Base-by-base conservation (phyloP, 2,888 invertebrate genomes). In the Maniola hyperantus region DNA sequence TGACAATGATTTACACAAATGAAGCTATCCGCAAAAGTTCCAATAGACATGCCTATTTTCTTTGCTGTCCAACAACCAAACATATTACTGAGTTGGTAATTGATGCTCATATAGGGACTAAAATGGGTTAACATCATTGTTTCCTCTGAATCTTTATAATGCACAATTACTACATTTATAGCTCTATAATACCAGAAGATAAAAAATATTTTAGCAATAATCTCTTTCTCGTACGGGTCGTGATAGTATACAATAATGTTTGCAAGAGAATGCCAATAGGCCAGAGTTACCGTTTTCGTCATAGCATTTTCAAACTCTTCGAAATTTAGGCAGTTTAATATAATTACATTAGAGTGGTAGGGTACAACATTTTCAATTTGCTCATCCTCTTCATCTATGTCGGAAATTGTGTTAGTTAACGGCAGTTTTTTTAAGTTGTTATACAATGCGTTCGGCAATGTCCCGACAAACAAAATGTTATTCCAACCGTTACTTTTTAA, bases 251-350 rank as follows among this genome's bases (percentile, higher is more conserved):
- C 53, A 53, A 90, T 74, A 6, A 88, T 70, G 46, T 87, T 81
- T 6, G 88, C 73, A 6, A 77, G 79, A 6, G 89, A 83, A 72
- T 90, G 84, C 87, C 88, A 90, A 70, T 84, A 85, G 0, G 84
- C 79, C 1, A 78, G 72, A 7, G 66, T 71, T 46, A 79, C 68
- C 2, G 80, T 68, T 76, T 83, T 83, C 2, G 70, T 70, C 10
- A 90, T 65, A n/a, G 78, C 78, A n/a, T 77, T 69, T 77, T 87
- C 84, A 70, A 84, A 85, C 18, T 86, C 76, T 6, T 66, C 70
- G 59, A 84, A 79, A 68, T 82, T 75, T 8, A 64, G 58, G 44
- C 83, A 84, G 46, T 73, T 76, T 0, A 90, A 77, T 4, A 89
- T 51, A 34, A 89, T 75, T 5, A 79, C 65, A 62, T 86, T 86